Conservation (phyloP, 2,797 vertebrate species). For the Gadopsis bispinosus region DNA sequence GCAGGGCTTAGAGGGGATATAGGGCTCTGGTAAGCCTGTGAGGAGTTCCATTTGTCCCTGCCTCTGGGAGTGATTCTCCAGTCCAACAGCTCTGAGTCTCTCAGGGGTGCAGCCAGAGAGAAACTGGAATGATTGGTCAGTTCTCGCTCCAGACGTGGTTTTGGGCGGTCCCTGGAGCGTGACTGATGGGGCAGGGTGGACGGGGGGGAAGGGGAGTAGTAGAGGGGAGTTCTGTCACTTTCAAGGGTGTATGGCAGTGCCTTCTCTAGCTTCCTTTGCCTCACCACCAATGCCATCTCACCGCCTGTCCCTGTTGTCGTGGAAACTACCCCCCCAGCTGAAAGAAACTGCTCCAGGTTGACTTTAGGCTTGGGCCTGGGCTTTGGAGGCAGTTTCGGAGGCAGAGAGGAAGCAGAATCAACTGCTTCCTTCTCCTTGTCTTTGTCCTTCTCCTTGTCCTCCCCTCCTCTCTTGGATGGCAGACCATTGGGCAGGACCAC, state of each 20-base stretch:
- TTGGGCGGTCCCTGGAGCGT: constrained; percentile 72
- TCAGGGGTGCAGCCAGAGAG: constrained; percentile 74
- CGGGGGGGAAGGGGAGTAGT: constrained; percentile 78
- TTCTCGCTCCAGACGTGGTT: constrained; percentile 74
- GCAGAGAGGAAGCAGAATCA: constrained; percentile 67
- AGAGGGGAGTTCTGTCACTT: constrained; percentile 81
- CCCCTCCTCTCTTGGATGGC: constrained; percentile 76
- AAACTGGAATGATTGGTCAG: constrained; percentile 78
- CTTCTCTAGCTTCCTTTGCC: constrained; percentile 79
- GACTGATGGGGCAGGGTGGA: constrained; percentile 82
- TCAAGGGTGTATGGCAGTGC: constrained; percentile 72
- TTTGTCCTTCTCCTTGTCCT: constrained; percentile 66
- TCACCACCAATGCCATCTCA: constrained; percentile 79
- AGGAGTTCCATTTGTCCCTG: constrained; percentile 82
- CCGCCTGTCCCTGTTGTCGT: constrained; percentile 57
- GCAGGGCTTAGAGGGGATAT: constrained; percentile 67
- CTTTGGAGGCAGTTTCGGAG: constrained; percentile 81
- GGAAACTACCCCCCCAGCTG: constrained; percentile 77
- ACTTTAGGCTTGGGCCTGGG: constrained; percentile 82
- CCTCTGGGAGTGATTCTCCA: constrained; percentile 72
- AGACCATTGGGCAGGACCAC: constrained; percentile 85
- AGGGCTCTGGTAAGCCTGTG: constrained; percentile 81
- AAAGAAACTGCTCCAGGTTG: constrained; percentile 81
- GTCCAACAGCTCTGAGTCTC: constrained; percentile 74
- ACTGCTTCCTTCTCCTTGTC: constrained; percentile 67